Percentiles rank a stretch among this genome's conserved stretches.
Conservation (phyloP, 2,797 vertebrate genomes). For the Molossus alvarezi region DNA sequence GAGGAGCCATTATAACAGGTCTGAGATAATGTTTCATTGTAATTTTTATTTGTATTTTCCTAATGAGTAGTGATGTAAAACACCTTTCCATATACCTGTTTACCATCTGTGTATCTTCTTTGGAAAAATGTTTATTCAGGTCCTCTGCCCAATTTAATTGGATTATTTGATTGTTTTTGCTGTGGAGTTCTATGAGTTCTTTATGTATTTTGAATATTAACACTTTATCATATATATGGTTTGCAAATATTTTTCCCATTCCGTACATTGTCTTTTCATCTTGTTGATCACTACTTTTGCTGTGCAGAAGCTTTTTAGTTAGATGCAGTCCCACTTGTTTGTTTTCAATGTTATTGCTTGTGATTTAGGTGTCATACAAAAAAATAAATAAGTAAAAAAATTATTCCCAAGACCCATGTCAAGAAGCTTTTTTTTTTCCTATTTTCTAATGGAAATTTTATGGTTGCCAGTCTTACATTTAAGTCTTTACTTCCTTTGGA, state of each 20-base stretch:
- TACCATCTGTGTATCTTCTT: not conserved
- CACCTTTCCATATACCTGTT: not conserved
- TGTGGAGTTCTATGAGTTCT: not conserved
- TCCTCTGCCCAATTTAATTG: not conserved
- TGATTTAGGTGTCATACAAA: not conserved
- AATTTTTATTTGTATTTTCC: not conserved
- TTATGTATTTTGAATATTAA: not conserved
- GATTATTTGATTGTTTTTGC: not conserved
- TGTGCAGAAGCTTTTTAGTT: not conserved
- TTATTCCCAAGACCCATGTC: not conserved
- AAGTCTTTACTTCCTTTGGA: not conserved
- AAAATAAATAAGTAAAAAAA: not conserved
- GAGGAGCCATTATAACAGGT: not conserved
- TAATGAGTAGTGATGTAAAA: not conserved
- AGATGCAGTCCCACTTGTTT: not conserved
- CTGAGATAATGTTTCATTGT: not conserved
- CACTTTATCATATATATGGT: not conserved
- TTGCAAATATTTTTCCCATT: not conserved
- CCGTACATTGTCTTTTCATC: not conserved
- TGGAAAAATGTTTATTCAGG: not conserved
- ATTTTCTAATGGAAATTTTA: not conserved
- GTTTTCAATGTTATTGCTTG: not conserved
- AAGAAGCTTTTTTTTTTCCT: not conserved
- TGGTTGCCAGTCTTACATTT: not conserved
- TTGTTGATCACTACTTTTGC: slow-evolving; percentile 12